Conservation (phyloP, 2,888 invertebrate genomes). For the Xestia xanthographa region DNA sequence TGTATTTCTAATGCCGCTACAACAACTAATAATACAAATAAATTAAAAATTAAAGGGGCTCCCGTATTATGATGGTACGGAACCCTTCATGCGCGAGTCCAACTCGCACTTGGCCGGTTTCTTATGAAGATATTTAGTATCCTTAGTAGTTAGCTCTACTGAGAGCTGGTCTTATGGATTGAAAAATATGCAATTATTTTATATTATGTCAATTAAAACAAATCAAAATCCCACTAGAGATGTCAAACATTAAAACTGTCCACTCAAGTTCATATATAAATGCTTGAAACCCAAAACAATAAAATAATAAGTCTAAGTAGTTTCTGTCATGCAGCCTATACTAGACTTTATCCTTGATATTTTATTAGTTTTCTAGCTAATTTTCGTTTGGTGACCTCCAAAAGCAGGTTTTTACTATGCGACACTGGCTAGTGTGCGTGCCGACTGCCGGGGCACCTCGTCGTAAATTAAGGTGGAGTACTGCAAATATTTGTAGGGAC, state of each 20-base stretch:
- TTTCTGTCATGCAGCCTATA: conserved; percentile 8
- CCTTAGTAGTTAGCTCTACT: no score
- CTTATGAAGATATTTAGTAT: neutral
- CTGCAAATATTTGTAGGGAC: no score
- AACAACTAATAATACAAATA: no score
- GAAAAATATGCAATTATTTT: no score
- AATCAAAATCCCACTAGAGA: neutral
- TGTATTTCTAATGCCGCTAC: no score
- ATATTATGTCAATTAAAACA: neutral
- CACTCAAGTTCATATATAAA: neutral
- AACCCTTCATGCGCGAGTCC: no score
- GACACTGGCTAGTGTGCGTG: conserved; percentile 55
- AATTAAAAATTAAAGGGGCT: no score
- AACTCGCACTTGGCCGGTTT: neutral
- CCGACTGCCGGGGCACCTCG: conserved; percentile 7
- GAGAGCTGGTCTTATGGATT: no score
- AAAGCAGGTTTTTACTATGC: conserved; percentile 53
- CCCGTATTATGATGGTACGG: no score
- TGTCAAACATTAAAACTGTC: neutral
- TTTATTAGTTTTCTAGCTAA: conserved; percentile 56
- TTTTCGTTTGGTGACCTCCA: conserved; percentile 45
- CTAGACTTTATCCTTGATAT: conserved; percentile 47
- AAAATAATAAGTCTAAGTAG: conserved; percentile 16
- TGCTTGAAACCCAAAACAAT: conserved; percentile 10
- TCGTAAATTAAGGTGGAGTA: conserved; percentile 53